Conservation (phyloP, 2,888 invertebrate species). For the Tillus elongatus region DNA sequence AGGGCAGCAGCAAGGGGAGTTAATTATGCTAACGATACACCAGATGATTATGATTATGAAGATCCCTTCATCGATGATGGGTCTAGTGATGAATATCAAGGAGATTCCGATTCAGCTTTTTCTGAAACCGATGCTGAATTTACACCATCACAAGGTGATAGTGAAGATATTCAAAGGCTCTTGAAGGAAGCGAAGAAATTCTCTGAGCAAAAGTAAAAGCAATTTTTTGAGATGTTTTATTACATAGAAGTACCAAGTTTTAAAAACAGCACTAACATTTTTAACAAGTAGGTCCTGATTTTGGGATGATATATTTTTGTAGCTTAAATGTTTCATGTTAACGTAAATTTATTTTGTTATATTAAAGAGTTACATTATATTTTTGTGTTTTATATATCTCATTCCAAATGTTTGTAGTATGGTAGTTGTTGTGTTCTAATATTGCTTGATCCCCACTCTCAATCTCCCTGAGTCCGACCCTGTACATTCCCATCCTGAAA, state of each 20-base stretch:
- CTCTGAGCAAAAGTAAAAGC: not conserved
- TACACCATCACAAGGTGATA: slow-evolving; percentile 13
- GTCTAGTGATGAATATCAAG: slow-evolving; percentile 15
- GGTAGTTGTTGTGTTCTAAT: too few relatives aligned
- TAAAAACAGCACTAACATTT: not conserved
- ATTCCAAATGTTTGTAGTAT: too few relatives aligned
- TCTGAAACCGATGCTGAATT: slow-evolving; percentile 9
- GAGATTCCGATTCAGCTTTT: slow-evolving; percentile 13
- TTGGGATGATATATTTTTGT: too few relatives aligned
- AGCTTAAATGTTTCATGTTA: too few relatives aligned
- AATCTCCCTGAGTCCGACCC: too few relatives aligned
- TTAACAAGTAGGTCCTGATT: too few relatives aligned
- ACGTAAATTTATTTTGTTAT: too few relatives aligned
- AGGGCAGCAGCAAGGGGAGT: not conserved
- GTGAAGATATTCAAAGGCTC: slow-evolving; percentile 9
- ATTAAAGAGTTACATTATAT: too few relatives aligned
- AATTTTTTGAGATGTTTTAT: not conserved
- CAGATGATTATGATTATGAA: slow-evolving; percentile 12
- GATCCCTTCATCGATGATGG: slow-evolving; percentile 15
- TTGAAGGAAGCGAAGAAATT: slow-evolving; percentile 12
- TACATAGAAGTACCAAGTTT: not conserved
- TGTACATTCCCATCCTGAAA: too few relatives aligned
- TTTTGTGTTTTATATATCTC: too few relatives aligned
- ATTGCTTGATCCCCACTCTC: too few relatives aligned
- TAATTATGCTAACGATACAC: slow-evolving; percentile 6